Base-by-base conservation (phyloP, 2,797 vertebrate genomes). In the Clarias pachynema region DNA sequence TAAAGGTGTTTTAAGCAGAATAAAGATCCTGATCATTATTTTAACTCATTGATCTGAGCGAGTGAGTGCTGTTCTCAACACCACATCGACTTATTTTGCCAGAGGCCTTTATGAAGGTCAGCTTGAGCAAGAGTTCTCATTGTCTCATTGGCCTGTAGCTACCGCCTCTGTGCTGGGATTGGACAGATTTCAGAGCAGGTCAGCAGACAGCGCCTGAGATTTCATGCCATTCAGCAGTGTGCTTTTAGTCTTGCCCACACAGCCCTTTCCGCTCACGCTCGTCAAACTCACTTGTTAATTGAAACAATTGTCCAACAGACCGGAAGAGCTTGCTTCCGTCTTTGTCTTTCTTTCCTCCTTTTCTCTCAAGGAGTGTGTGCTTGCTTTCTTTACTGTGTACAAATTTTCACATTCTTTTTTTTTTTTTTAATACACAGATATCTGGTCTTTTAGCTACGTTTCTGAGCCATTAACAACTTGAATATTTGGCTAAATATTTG, bases 21-120 rank as follows among this genome's bases (percentile, higher is more conserved):
- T n/a, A 40, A 83, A 88, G 37, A 44, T 53, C 72, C 84, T n/a
- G 78, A 84, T 87, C 87, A 86, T 89, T 90, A 86, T 85, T 88
- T 96, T 95, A 93, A 94, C 94, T 90, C 96, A 97, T 97, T 94
- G 96, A 97, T 97, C 95, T 92, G 93, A 91, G 91, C 1, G 4
- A 94, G 62, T 96, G 89, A 92, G 90, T 96, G 94, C 94, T 88
- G 89, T 95, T 94, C 93, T 95, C 96, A 95, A 66, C 95, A 91
- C 95, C 93, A 95, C 95, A 96, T 95, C 94, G 95, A 96, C 86
- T 81, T 81, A 96, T 95, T 96, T 96, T 95, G 95, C 96, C 94
- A 94, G 93, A 92, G 94, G 95, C 91, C 89, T 90, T 93, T 94
- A 93, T 95, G 96, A 97, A 98, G 97, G 97, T 98, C 97, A 97